Evolutionary conservation across 2,797 vertebrate species (phyloP).

Genomic region (Odontamblyopus lacepedii): DNA sequence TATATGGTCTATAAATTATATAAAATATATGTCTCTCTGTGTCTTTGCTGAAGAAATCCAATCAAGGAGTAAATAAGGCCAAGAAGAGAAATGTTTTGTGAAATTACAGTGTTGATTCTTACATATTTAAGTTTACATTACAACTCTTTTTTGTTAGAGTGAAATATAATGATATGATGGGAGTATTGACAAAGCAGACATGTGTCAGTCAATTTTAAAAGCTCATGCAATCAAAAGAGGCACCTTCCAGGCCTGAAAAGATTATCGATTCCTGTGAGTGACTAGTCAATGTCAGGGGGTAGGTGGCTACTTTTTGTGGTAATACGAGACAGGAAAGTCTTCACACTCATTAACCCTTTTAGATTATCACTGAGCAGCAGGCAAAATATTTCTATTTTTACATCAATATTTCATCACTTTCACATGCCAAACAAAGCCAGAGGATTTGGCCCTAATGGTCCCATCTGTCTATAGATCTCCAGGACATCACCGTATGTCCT

Average conservation of each 20-base stretch:
- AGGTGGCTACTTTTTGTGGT: slow-evolving; percentile 60
- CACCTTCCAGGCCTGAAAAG: slow-evolving; percentile 62
- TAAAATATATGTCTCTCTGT: no score
- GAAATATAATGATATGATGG: no score
- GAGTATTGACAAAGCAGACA: no score
- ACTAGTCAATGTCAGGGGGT: slow-evolving; percentile 56
- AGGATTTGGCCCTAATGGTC: slow-evolving; percentile 78
- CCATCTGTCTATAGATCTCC: slow-evolving; percentile 82
- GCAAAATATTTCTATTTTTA: slow-evolving; percentile 87
- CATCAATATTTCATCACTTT: slow-evolving; percentile 87
- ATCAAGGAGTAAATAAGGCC: not conserved
- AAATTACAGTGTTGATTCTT: no score
- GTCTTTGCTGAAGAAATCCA: not conserved
- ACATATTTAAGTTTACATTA: no score
- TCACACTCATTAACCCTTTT: slow-evolving; percentile 81
- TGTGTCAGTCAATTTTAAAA: not conserved
- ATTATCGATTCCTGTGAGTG: slow-evolving; percentile 66
- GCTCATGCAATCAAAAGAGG: slow-evolving; percentile 27
- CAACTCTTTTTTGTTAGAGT: no score
- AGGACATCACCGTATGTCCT: slow-evolving; percentile 72
- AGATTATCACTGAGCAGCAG: slow-evolving; percentile 73
- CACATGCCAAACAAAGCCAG: slow-evolving; percentile 79
- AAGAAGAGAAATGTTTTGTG: not conserved
- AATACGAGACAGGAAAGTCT: slow-evolving; percentile 73
- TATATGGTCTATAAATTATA: no score